Base-by-base conservation (phyloP, 1,140 invertebrate species). In the Solenopsis fugax region DNA sequence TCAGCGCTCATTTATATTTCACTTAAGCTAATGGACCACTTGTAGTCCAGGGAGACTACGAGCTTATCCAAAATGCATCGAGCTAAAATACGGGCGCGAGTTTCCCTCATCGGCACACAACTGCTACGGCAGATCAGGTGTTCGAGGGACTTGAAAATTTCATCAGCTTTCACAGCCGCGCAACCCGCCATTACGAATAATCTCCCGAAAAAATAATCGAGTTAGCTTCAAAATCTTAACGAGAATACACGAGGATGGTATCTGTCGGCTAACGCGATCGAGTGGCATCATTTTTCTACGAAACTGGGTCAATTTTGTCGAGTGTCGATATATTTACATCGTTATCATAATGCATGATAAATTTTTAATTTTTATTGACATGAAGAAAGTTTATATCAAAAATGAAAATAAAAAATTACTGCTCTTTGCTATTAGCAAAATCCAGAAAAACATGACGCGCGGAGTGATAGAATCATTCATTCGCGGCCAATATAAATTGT, bases 1-100 rank as follows among this genome's bases (percentile, higher is more conserved):
- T 84, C 54, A 12, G n/a, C 45, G 71, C 45, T 84, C 80, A 84
- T 84, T 73, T 75, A 84, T 84, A 73, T 84, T 84, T 84, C 29
- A 84, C 80, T 84, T 75, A 84, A 84, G 80, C 80, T 84, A 84
- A 84, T 84, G 80, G 80, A 84, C 80, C 54, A 75, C 80, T 84
- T 75, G 69, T 84, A 84, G 80, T 84, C 80, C 80, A 75, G 41
- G 7, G 80, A 75, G 80, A 84, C 69, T 84, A 75, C 41, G 69
- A 84, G 80, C 71, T 84, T 84, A 84, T 84, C 7, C 80, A 84
- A 84, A 84, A 84, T 84, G 80, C 80, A 84, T 50, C 54, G 80
- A 62, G 80, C 54, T 84, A 84, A 84, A 84, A 84, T 84, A 84
- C 69, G 54, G 45, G 24, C 18, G 54, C 18, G 80, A 75, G 54